These are phyloP conservation scores for Pagetopsis macropterus DNA, from an alignment of 2,797 vertebrate genomes.

Conservation along the genomic window DNA sequence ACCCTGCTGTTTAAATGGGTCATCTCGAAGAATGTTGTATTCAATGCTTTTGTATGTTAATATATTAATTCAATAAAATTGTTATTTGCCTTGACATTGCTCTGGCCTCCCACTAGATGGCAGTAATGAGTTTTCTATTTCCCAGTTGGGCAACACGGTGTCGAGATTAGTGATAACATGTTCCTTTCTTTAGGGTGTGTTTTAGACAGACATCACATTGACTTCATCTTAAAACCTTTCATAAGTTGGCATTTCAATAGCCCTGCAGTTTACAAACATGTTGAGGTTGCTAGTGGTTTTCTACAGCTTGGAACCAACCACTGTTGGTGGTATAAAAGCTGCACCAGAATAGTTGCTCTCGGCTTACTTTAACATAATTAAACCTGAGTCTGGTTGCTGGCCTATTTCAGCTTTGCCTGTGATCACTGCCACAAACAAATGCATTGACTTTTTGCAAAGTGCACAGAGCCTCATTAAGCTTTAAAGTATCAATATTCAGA, in stretches of 20 bases:
- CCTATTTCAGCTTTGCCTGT: too few species aligned
- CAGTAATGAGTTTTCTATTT: slow-evolving; percentile 27
- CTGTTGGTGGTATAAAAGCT: neutral
- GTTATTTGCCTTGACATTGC: slow-evolving; percentile 20
- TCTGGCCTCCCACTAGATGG: slow-evolving; percentile 70
- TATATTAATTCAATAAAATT: slow-evolving; percentile 70
- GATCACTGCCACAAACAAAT: too few species aligned
- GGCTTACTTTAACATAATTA: too few species aligned
- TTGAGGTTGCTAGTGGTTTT: neutral
- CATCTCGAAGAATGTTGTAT: slow-evolving; percentile 23
- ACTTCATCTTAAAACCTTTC: neutral
- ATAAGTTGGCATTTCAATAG: neutral
- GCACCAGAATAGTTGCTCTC: neutral
- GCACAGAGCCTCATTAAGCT: too few species aligned
- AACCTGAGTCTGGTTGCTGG: too few species aligned
- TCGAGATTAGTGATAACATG: neutral
- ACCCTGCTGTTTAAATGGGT: slow-evolving; percentile 47
- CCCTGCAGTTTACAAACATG: neutral
- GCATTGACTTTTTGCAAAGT: too few species aligned
- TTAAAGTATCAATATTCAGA: too few species aligned
- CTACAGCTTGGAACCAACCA: neutral
- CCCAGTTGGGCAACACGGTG: neutral
- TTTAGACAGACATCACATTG: too few species aligned
- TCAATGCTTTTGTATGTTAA: slow-evolving; percentile 45
- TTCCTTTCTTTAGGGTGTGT: neutral